phyloP scores from a whole-genome alignment of 2,113 vertebrate species.

The Rhynchopsitta pachyrhyncha region DNA sequence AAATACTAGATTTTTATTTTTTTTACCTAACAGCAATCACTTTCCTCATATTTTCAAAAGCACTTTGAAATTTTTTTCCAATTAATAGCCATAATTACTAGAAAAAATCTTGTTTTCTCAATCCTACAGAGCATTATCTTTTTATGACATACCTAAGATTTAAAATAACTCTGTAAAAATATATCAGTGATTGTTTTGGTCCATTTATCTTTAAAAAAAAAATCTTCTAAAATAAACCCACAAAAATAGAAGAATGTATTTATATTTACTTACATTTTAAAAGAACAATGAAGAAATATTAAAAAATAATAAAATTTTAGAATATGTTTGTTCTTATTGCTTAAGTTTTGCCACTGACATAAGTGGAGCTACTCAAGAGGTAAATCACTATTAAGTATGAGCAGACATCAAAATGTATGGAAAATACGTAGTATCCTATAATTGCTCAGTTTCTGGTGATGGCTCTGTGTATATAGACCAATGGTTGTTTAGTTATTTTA shows the following conservation, averaged over 20 bases:
- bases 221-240: not conserved
- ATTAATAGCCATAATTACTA: not conserved
- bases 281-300: not conserved
- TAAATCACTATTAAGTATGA: not conserved
- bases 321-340: not conserved
- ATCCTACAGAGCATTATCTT: not conserved
- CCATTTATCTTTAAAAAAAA: not conserved
- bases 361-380: not conserved
- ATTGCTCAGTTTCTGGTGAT: not conserved
- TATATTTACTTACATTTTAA: not conserved
- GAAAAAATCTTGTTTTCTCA: not conserved
- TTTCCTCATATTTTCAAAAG: not conserved
- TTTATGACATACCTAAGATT: not conserved
- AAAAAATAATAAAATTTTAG: not conserved
- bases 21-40: not conserved
- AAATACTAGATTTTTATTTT: not conserved
- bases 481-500: slow-evolving; percentile 10
- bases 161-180: not conserved
- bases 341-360: not conserved
- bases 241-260: not conserved
- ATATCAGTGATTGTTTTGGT: not conserved
- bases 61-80: not conserved
- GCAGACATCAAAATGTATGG: not conserved
- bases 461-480: not conserved
- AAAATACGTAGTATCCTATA: not conserved